phyloP scores from a whole-genome alignment of 1,140 invertebrate genomes.

The Euglossa dilemma region DNA sequence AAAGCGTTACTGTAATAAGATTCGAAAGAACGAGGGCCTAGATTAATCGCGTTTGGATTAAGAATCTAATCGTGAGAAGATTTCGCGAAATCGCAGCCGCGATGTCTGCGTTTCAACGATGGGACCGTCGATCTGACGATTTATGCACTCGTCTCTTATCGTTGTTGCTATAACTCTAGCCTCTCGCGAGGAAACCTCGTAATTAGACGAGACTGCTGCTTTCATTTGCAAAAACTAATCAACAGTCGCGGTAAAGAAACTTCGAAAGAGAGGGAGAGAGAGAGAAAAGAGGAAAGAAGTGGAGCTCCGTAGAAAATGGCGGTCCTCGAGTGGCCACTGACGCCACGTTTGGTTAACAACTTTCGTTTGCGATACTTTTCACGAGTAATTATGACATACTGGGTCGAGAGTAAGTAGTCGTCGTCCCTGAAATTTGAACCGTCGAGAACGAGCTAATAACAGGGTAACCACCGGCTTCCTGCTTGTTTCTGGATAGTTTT shows the following conservation, averaged over 20 bases:
- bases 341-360: conserved; percentile 4
- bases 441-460: conserved; percentile 38
- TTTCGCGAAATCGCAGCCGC: neutral
- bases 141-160: too few relatives aligned
- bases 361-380: conserved; percentile 39
- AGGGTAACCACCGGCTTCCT: conserved; percentile 32
- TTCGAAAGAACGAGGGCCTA: conserved; percentile 33
- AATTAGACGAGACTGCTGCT: too few relatives aligned
- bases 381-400: conserved; percentile 45
- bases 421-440: conserved; percentile 36
- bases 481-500: conserved; percentile 54
- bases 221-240: neutral
- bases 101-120: too few relatives aligned
- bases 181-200: too few relatives aligned
- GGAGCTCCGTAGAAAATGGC: neutral
- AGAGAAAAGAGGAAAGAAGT: neutral
- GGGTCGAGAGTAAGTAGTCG: conserved; percentile 38
- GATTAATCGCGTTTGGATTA: neutral
- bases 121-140: too few relatives aligned
- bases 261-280: neutral
- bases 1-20: conserved; percentile 32
- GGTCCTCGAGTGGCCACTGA: neutral
- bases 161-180: too few relatives aligned
- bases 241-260: neutral
- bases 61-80: too few relatives aligned